These are phyloP conservation scores for Sebastiscus tertius DNA, from an alignment of 2,797 vertebrate species.

Conservation along the genomic window DNA sequence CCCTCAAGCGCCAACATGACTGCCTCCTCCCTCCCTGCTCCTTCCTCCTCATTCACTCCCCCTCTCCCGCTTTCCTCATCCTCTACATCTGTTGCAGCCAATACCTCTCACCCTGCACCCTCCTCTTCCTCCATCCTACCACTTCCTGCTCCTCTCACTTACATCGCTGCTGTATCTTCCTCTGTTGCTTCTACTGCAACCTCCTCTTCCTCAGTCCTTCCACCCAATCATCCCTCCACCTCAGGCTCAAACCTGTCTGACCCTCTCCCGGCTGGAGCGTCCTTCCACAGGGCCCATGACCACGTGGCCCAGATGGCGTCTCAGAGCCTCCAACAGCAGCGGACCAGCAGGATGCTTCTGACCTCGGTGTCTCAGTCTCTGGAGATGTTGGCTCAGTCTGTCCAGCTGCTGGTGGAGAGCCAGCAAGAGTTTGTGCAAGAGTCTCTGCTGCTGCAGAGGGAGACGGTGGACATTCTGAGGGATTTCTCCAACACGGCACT, in stretches of 20 bases:
- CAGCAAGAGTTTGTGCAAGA: slow-evolving; percentile 84
- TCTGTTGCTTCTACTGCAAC: neutral
- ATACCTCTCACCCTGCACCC: neutral
- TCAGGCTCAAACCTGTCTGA: neutral
- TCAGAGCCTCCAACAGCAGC: slow-evolving; percentile 84
- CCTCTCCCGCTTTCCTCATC: neutral
- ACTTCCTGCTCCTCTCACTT: neutral
- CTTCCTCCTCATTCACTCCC: neutral
- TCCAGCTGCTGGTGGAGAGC: slow-evolving; percentile 82
- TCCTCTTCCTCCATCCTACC: neutral
- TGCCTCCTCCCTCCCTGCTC: neutral
- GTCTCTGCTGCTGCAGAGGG: slow-evolving; percentile 81
- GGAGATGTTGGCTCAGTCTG: slow-evolving; percentile 79
- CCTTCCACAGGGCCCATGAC: slow-evolving; percentile 31
- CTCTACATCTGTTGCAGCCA: neutral
- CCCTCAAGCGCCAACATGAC: neutral
- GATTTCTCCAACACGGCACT: slow-evolving; percentile 82
- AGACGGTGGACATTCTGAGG: slow-evolving; percentile 80
- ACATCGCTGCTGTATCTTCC: neutral
- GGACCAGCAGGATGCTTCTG: slow-evolving; percentile 76
- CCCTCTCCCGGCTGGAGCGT: slow-evolving; percentile 37
- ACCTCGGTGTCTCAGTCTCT: slow-evolving; percentile 80
- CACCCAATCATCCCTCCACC: neutral
- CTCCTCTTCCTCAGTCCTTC: neutral
- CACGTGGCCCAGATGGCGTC: slow-evolving; percentile 72